Conservation (phyloP, 2,888 invertebrate genomes). For the Rhamnusium bicolor region DNA sequence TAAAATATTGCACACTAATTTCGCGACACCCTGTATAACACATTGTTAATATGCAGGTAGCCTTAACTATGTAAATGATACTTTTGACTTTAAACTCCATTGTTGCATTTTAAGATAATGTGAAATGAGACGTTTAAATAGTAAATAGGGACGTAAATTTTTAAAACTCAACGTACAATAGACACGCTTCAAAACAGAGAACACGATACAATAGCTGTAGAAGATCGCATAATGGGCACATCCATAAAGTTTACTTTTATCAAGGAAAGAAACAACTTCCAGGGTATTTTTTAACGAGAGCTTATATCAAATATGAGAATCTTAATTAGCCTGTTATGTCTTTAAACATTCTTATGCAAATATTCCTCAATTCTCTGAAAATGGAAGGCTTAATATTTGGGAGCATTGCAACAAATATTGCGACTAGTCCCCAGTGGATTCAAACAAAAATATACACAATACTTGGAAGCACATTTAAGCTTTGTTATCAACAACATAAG, state of each 20-base stretch:
- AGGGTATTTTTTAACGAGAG: neutral
- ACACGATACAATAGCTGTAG: neutral
- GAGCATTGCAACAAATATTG: constrained; percentile 25
- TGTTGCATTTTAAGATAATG: neutral
- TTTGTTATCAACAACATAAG: constrained; percentile 59
- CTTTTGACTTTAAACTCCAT: neutral
- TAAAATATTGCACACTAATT: too few relatives aligned
- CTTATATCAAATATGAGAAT: constrained; percentile 11
- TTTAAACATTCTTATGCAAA: constrained; percentile 28
- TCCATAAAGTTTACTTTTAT: neutral
- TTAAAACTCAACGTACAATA: neutral
- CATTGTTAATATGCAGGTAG: neutral
- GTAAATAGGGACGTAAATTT: neutral
- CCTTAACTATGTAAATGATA: neutral
- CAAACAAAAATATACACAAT: constrained; percentile 56
- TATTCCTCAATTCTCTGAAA: constrained; percentile 2
- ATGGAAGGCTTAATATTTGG: constrained; percentile 28
- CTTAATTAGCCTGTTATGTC: constrained; percentile 17
- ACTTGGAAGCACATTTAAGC: constrained; percentile 60
- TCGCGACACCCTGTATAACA: too few relatives aligned
- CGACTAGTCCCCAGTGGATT: constrained; percentile 30
- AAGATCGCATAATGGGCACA: neutral
- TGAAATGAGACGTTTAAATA: neutral
- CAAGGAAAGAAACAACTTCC: neutral
- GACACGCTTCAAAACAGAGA: neutral